A percentile compares a stretch with the other conserved stretches of the same genome.
Conservation (phyloP, 2,888 invertebrate species). For the Deladenus siricidicola region DNA sequence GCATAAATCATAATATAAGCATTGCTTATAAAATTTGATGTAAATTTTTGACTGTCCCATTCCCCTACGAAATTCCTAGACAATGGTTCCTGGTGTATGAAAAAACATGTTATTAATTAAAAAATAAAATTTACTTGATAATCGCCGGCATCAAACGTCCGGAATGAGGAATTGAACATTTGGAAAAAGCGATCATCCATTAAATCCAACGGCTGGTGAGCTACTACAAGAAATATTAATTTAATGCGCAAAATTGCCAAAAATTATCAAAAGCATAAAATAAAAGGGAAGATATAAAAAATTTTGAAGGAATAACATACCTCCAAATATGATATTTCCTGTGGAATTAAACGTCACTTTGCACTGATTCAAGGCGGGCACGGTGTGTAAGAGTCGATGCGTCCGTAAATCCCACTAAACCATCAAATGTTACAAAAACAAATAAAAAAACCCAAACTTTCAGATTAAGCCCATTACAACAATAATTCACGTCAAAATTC, state of each 20-base stretch:
- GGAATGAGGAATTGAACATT: slow-evolving; percentile 60
- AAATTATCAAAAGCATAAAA: too few relatives aligned
- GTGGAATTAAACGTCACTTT: slow-evolving; percentile 78
- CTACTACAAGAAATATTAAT: not conserved
- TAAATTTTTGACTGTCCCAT: too few relatives aligned
- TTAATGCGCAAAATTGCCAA: not conserved
- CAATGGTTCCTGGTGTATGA: too few relatives aligned
- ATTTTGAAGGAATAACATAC: slow-evolving; percentile 30
- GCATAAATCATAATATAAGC: not conserved
- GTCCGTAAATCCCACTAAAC: slow-evolving; percentile 84
- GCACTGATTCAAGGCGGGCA: slow-evolving; percentile 84
- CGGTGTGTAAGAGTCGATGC: slow-evolving; percentile 83
- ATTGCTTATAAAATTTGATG: not conserved
- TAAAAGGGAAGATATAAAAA: not conserved
- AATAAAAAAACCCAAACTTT: not conserved
- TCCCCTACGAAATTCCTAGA: too few relatives aligned
- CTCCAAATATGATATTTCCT: slow-evolving; percentile 77
- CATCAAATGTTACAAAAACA: slow-evolving; percentile 4
- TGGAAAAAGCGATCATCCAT: slow-evolving; percentile 20
- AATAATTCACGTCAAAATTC: too few relatives aligned
- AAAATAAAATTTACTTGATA: slow-evolving; percentile 58
- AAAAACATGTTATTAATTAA: not conserved
- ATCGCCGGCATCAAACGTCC: slow-evolving; percentile 84
- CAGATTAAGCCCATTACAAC: not conserved
- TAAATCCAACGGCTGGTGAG: slow-evolving; percentile 8